Evolutionary conservation across 2,797 vertebrate species (phyloP).

Genomic region (Gobio occitaniae): DNA sequence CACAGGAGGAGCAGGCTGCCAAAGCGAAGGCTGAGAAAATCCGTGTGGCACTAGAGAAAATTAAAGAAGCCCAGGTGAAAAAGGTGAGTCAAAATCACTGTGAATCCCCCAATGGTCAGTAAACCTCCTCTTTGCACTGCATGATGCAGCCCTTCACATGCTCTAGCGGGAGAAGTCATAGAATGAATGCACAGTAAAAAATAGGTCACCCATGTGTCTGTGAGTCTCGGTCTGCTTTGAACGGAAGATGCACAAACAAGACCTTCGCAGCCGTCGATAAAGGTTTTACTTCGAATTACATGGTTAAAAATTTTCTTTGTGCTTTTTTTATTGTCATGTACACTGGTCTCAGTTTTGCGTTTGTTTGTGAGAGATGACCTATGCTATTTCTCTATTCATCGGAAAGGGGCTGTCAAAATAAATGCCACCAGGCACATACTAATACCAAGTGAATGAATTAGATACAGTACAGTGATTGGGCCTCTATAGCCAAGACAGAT

Average conservation of each 20-base stretch:
- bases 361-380: neutral
- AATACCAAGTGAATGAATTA: conserved; percentile 28
- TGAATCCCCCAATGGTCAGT: conserved; percentile 1
- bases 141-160: conserved; percentile 64
- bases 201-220: conserved; percentile 74
- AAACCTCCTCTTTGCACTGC: conserved; percentile 19
- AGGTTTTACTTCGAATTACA: conserved; percentile 21
- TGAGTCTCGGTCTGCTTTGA: conserved; percentile 27
- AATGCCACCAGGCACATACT: conserved; percentile 46
- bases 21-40: conserved; percentile 97
- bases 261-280: neutral
- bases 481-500: conserved; percentile 36
- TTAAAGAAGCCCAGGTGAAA: conserved; percentile 98
- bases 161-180: conserved; percentile 64
- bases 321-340: neutral
- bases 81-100: conserved; percentile 80
- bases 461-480: conserved; percentile 40
- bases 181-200: conserved; percentile 66
- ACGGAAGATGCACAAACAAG: conserved; percentile 26
- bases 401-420: conserved; percentile 18
- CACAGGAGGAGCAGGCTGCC: conserved; percentile 95
- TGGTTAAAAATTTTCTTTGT: neutral
- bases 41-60: conserved; percentile 94
- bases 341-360: neutral
- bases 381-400: conserved; percentile 35